Evolutionary conservation across 2,797 vertebrate genomes (phyloP), one percentile per base, ranked within the genome.

Genomic region (Microcaecilia unicolor): DNA sequence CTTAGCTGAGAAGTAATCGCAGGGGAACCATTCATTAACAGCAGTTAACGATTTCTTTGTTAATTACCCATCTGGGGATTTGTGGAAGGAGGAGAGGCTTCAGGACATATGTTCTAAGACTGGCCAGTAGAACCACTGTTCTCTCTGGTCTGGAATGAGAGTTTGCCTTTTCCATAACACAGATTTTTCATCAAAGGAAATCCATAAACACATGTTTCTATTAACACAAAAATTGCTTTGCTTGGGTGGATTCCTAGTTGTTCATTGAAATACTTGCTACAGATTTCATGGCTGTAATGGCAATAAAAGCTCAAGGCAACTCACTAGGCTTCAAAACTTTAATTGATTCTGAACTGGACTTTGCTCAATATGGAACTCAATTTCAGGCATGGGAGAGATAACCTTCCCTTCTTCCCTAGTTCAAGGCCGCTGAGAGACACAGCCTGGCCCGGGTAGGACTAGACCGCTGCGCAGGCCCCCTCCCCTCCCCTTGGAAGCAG

Each of bases 321-420:
- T n/a, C n/a, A n/a, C n/a, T 26, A 15, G 10, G 9, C 9, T 10
- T 25, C 15, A 4, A 10, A 6, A 26, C 9, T 10, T 9, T 10
- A 10, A 11, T 31, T 31, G 37, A 52, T 10, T 1, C 1, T 6
- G 2, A 13, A 2, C 46, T 0, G 1, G 51, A 5, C 24, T 32
- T 28, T 44, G 2, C 24, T 21, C 37, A 16, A 29, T 22, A 21
- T 45, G 28, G 24, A 31, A 28, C 9, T 27, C 34, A 28, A 38
- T 34, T 18, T 35, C n/a, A 28, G 43, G 22, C 3, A 15, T 6
- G 1, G 2, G 23, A 12, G 18, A 15, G 6, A 27, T 23, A 12
- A 17, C 9, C 40, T 21, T 52, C 49, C 16, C 41, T 51, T 64
- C 38, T 58, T 47, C 24, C 25, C 8, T 13, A 41, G 11, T 33